These are phyloP conservation scores for Morelia viridis DNA, from an alignment of 2,797 vertebrate species.

Conservation along the genomic window DNA sequence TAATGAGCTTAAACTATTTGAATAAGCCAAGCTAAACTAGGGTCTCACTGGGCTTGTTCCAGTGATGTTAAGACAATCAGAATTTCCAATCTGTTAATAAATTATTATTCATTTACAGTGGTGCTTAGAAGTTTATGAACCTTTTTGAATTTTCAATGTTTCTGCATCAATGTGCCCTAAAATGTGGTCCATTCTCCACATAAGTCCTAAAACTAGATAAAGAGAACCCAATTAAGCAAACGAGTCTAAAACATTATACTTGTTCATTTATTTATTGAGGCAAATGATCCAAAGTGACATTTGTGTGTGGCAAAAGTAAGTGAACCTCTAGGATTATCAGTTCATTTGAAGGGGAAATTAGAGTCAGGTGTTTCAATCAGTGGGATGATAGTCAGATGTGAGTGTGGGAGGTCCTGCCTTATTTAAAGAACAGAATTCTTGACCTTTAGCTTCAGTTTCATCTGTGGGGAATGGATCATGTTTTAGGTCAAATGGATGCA, in stretches of 20 bases:
- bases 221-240: not conserved
- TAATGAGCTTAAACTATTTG: not conserved
- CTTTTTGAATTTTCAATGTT: not conserved
- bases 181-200: not conserved
- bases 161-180: not conserved
- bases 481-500: not conserved
- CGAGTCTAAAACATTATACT: not conserved
- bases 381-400: not conserved
- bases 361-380: not conserved
- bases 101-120: not conserved
- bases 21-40: not conserved
- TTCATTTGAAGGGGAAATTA: not conserved
- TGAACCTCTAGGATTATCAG: not conserved
- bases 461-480: not conserved
- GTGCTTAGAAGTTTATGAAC: not conserved
- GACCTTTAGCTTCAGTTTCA: not conserved
- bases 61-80: not conserved
- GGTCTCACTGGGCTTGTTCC: not conserved
- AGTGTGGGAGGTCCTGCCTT: not conserved
- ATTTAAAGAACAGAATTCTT: not conserved
- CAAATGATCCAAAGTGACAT: not conserved
- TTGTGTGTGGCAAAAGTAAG: not conserved
- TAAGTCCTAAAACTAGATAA: not conserved
- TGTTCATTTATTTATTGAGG: not conserved
- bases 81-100: not conserved